Conservation (phyloP, 1,140 invertebrate species). For the Nasonia longicornis region DNA sequence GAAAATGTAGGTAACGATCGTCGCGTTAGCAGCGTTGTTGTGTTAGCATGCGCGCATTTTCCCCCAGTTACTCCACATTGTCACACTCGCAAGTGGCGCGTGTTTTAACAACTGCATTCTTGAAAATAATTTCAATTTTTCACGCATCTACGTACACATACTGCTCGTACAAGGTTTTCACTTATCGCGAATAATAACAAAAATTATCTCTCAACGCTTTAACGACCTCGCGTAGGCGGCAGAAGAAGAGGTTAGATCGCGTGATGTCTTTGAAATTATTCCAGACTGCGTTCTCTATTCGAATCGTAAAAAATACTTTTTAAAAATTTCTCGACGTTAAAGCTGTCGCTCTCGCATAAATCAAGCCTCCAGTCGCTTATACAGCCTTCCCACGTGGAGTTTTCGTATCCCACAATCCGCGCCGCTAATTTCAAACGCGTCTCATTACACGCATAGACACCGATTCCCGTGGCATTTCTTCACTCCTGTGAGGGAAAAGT, state of each 20-base stretch:
- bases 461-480: neutral
- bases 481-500: neutral
- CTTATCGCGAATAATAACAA: conserved; percentile 9
- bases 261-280: conserved; percentile 24
- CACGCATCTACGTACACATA: too few relatives aligned
- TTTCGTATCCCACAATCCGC: conserved; percentile 14
- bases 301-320: conserved; percentile 32
- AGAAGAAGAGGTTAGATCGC: neutral
- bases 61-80: neutral
- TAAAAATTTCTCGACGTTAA: conserved; percentile 37
- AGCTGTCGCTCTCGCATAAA: conserved; percentile 17
- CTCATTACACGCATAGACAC: neutral
- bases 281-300: conserved; percentile 2
- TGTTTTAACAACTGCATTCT: conserved; percentile 55
- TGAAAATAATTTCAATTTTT: neutral
- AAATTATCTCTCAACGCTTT: neutral
- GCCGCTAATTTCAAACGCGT: conserved; percentile 21
- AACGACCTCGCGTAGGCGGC: conserved; percentile 15
- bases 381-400: conserved; percentile 18
- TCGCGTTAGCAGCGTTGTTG: neutral
- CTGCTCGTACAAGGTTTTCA: neutral
- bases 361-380: conserved; percentile 6
- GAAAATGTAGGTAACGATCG: neutral
- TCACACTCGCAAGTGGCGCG: neutral
- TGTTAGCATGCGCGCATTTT: neutral